Percentiles rank a stretch among this genome's conserved stretches.
These are phyloP conservation scores for Ptycholaimellus sp. DNA, from an alignment of 2,888 invertebrate species.

Conservation along the genomic window DNA sequence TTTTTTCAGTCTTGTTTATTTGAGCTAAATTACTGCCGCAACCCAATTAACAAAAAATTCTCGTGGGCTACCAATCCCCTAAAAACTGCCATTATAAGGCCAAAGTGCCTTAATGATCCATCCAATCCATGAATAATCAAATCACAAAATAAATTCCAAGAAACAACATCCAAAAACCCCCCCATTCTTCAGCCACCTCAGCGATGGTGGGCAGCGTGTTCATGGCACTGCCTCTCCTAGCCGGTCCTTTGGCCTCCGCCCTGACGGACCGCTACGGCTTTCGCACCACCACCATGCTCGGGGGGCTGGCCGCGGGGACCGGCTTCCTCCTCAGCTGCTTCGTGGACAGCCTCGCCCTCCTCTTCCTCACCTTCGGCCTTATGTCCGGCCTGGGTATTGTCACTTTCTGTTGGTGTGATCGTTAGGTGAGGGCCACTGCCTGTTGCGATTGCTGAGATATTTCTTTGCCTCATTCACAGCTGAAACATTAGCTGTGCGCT, in stretches of 20 bases:
- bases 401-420: background rate
- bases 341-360: slow-evolving; percentile 44
- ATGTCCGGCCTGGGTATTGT: slow-evolving; percentile 25
- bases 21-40: too few relatives aligned
- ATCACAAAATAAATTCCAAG: too few relatives aligned
- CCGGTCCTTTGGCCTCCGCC: slow-evolving; percentile 39
- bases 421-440: slow-evolving; percentile 5
- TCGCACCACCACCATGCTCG: slow-evolving; percentile 8
- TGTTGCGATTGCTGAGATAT: too few relatives aligned
- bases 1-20: too few relatives aligned
- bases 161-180: too few relatives aligned
- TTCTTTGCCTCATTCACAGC: too few relatives aligned
- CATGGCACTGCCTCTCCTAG: slow-evolving; percentile 64
- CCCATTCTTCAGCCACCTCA: slow-evolving; percentile 59
- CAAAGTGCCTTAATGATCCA: too few relatives aligned
- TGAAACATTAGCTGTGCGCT: too few relatives aligned
- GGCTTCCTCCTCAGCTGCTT: slow-evolving; percentile 36
- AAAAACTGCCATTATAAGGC: too few relatives aligned
- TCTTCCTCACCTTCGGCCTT: slow-evolving; percentile 39
- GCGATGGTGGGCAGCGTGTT: slow-evolving; percentile 71
- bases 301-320: slow-evolving; percentile 6
- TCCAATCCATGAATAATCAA: too few relatives aligned
- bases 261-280: slow-evolving; percentile 9
- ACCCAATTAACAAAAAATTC: too few relatives aligned
- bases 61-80: too few relatives aligned